Percentiles rank a stretch among this genome's conserved stretches.
Evolutionary conservation across 2,797 vertebrate genomes (phyloP).

Genomic region (Anisognathus igniventris): DNA sequence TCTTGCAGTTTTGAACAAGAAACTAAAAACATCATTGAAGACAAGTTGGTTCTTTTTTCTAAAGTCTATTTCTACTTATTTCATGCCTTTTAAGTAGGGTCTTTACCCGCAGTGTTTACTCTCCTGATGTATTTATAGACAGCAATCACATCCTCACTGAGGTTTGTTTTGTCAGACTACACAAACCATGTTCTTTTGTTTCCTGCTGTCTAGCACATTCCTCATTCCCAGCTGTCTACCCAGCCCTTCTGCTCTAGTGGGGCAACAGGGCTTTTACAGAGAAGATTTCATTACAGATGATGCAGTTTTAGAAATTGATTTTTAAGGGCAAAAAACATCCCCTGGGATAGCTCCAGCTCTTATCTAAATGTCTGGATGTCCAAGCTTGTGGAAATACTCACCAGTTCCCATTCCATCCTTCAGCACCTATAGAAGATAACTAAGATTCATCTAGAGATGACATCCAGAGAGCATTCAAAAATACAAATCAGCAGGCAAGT

Average conservation of each 20-base stretch:
- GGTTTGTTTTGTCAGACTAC: neutral
- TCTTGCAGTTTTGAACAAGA: neutral
- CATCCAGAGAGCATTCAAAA: neutral
- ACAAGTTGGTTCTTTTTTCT: neutral
- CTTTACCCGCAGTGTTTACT: neutral
- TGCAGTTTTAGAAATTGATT: neutral
- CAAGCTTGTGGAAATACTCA: fast-evolving
- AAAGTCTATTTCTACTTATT: neutral
- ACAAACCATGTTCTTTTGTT: neutral
- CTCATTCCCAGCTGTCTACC: neutral
- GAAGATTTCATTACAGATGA: fast-evolving
- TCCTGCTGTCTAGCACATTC: neutral
- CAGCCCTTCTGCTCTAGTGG: fast-evolving
- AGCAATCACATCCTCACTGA: neutral
- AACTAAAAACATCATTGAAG: neutral
- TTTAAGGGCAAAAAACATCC: neutral
- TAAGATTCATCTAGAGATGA: fast-evolving
- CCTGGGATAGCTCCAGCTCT: fast-evolving
- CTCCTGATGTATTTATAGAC: neutral
- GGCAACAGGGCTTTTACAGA: neutral
- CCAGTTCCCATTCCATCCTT: neutral
- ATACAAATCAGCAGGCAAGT: neutral
- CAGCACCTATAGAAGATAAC: fast-evolving
- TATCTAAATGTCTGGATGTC: neutral
- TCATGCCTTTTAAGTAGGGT: neutral